Percentiles rank a stretch among this genome's conserved stretches.
These are phyloP conservation scores for Euschistus heros DNA, from an alignment of 1,140 invertebrate genomes.

Conservation along the genomic window DNA sequence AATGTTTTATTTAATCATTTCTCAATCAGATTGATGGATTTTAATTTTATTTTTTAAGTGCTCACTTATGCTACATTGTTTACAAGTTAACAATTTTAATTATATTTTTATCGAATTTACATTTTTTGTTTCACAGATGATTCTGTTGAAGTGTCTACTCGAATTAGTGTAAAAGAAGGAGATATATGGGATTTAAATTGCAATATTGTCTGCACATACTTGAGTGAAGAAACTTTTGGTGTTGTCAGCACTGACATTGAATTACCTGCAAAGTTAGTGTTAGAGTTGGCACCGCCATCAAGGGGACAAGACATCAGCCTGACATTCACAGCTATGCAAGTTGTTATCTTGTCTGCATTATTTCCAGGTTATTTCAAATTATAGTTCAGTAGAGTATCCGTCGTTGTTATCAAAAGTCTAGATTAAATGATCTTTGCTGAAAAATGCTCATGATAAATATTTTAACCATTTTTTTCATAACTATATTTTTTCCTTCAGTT, in stretches of 20 bases:
- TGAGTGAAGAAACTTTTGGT: conserved; percentile 8
- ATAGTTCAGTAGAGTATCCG: not conserved
- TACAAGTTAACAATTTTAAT: too few species aligned
- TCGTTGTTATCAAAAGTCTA: not conserved
- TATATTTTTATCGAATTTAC: not conserved
- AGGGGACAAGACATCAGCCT: conserved; percentile 17
- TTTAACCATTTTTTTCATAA: too few species aligned
- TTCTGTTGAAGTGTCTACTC: not conserved
- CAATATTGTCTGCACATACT: conserved; percentile 13
- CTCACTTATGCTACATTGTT: too few species aligned
- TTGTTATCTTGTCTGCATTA: conserved; percentile 18
- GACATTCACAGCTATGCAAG: conserved; percentile 17
- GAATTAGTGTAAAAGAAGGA: conserved; percentile 1
- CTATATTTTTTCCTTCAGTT: too few species aligned
- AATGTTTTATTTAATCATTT: too few species aligned
- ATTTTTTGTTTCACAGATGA: conserved; percentile 5
- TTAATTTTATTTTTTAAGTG: too few species aligned
- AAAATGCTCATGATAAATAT: too few species aligned
- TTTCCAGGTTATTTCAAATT: conserved; percentile 21
- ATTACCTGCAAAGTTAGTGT: conserved; percentile 17
- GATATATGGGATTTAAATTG: conserved; percentile 16
- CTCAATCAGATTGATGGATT: too few species aligned
- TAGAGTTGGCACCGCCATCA: conserved; percentile 19
- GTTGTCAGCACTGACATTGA: not conserved
- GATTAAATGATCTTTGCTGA: too few species aligned